Base-by-base conservation (phyloP, 1,140 invertebrate species). In the Melitaea cinxia region DNA sequence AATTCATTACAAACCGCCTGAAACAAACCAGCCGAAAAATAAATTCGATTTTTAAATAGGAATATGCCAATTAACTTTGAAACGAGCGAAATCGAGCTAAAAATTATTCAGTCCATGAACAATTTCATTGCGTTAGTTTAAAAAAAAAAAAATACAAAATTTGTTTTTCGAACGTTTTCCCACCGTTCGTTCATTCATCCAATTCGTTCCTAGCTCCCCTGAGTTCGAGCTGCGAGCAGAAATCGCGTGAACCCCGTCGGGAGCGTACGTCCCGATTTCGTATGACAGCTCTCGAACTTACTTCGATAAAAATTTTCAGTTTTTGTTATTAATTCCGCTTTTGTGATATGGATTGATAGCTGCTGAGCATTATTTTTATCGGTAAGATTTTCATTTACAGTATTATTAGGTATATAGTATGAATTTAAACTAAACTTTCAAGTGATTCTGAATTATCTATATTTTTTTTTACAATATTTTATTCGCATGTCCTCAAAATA, bases 161-260 rank as follows among this genome's bases (percentile, higher is more conserved):
- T 45, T 45, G 17, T 10, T 19, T 45, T 45, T 45, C 17, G 39
- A 45, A 19, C 15, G 15, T 39, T 15, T 5, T 15, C 15, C 39
- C 39, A 17, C 39, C 10, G 5, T 19, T 45, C 17, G 15, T 45
- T 45, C 39, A 45, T 45, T 45, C 39, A 45, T 12, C 15, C 39
- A 45, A 19, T 17, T 17, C 17, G 28, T 15, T 14, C 39, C 23
- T 23, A 15, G 35, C n/a, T 12, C 19, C 19, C 37, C 15, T 2
- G 4, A 57, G n/a, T 57, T 28, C 26, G 12, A 9, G 15, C n/a
- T 21, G 24, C 21, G n/a, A 10, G 14, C 80, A 77, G 69, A 80
- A 64, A 74, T 55, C 65, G 67, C 72, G 70, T 66, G 75, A 39
- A 60, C 47, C 54, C 62, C 64, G 73, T 49, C 66, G 71, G 66